These are phyloP conservation scores for Saturnia japonica DNA, from an alignment of 2,888 invertebrate species.

Conservation along the genomic window DNA sequence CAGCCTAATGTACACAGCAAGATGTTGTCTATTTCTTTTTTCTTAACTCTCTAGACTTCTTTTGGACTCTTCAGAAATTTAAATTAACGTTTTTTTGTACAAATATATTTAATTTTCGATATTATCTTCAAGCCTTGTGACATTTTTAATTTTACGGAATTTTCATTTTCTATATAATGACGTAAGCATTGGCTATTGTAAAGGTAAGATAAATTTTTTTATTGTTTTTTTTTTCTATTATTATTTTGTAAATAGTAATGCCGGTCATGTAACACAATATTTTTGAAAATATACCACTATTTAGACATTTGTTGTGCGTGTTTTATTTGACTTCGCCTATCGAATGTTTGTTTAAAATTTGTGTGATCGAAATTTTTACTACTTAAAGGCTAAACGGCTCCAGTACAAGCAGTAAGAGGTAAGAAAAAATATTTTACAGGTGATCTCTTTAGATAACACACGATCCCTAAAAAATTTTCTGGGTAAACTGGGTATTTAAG, in stretches of 20 bases:
- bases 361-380: background rate
- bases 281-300: conserved; percentile 82
- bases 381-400: background rate
- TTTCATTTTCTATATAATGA: conserved; percentile 40
- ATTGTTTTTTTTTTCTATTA: conserved; percentile 61
- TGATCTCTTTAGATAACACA: no score
- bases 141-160: conserved; percentile 10
- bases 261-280: conserved; percentile 80
- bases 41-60: background rate
- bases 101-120: background rate
- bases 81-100: background rate
- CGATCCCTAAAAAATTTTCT: no score
- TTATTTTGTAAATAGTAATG: conserved; percentile 77
- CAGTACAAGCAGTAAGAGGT: background rate
- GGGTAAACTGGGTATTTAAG: no score
- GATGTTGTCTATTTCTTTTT: background rate
- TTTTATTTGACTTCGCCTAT: background rate
- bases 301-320: conserved; percentile 54
- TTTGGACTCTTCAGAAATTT: background rate
- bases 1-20: background rate
- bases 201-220: conserved; percentile 49
- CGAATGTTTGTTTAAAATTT: background rate
- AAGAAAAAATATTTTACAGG: no score
- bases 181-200: conserved; percentile 46
- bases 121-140: conserved; percentile 2